These are phyloP conservation scores for Panagrolaimus sp. DNA, from an alignment of 1,140 invertebrate genomes.

Conservation along the genomic window DNA sequence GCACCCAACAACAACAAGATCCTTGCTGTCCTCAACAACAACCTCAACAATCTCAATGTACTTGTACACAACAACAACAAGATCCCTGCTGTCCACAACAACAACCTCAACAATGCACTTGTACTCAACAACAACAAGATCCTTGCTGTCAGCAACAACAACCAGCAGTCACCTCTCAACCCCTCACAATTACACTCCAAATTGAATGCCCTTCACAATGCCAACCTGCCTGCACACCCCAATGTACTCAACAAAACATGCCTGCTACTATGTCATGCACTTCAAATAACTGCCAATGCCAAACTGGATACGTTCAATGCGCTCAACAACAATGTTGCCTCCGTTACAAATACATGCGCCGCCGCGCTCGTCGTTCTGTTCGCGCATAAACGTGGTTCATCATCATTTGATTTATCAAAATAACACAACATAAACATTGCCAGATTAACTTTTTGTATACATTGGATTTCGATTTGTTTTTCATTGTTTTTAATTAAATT, in stretches of 20 bases:
- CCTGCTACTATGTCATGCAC: conserved; percentile 13
- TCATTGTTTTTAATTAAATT: no score
- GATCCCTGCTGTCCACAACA: no score
- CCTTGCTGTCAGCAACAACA: conserved; percentile 8
- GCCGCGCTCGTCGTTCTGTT: not conserved
- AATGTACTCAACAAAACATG: conserved; percentile 14
- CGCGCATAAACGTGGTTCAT: not conserved
- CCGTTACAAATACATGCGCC: conserved; percentile 10
- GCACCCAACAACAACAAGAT: no score
- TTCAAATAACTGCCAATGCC: conserved; percentile 12
- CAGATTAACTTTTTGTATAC: no score
- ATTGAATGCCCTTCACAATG: conserved; percentile 4
- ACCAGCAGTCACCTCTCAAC: not conserved
- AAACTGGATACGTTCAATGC: conserved; percentile 19
- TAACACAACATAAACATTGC: no score
- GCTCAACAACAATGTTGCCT: conserved; percentile 21
- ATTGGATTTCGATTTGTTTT: no score
- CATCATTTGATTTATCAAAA: no score
- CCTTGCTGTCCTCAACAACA: no score
- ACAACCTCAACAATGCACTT: not conserved
- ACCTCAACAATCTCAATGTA: no score
- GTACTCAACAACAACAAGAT: conserved; percentile 13
- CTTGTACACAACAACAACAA: no score
- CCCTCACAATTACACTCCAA: not conserved
- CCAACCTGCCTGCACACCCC: not conserved